Percentiles rank a stretch among this genome's conserved stretches.
phyloP scores from a whole-genome alignment of 2,797 vertebrate genomes.

The Lateolabrax maculatus region DNA sequence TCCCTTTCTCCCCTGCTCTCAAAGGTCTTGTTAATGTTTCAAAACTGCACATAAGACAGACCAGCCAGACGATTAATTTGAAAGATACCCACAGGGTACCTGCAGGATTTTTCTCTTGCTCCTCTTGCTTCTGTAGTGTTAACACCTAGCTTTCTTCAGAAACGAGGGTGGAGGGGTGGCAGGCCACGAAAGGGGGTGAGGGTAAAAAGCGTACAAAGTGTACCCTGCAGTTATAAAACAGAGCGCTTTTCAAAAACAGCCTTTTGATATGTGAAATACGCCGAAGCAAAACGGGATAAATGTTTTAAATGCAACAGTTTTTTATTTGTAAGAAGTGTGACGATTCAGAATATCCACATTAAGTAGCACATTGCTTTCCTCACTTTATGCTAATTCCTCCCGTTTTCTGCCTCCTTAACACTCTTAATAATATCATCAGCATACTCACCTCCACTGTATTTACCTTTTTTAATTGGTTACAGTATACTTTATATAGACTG shows the following conservation, averaged over 20 bases:
- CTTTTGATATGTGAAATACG: conserved; percentile 85
- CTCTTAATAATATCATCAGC: conserved; percentile 47
- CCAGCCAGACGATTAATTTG: conserved; percentile 90
- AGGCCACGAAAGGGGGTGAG: conserved; percentile 67
- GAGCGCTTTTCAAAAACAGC: conserved; percentile 85
- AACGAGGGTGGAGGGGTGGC: conserved; percentile 74
- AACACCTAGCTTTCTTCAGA: conserved; percentile 86
- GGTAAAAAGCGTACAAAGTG: conserved; percentile 85
- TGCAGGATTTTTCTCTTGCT: conserved; percentile 84
- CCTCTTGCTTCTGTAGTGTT: conserved; percentile 87
- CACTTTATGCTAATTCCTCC: conserved; percentile 57
- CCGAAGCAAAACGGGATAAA: conserved; percentile 85
- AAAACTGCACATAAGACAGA: conserved; percentile 89
- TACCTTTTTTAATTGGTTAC: conserved; percentile 42
- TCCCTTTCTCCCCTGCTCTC: conserved; percentile 79
- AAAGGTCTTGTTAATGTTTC: conserved; percentile 92
- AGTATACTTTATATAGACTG: conserved; percentile 1
- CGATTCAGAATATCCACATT: conserved; percentile 63
- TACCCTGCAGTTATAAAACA: conserved; percentile 87
- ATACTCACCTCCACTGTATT: conserved; percentile 34
- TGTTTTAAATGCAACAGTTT: conserved; percentile 83
- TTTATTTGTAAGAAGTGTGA: conserved; percentile 71
- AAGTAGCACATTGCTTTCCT: conserved; percentile 34
- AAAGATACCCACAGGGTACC: conserved; percentile 89
- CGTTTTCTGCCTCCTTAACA: conserved; percentile 48